phyloP scores from a whole-genome alignment of 1,140 invertebrate species.

The Orussus abietinus region DNA sequence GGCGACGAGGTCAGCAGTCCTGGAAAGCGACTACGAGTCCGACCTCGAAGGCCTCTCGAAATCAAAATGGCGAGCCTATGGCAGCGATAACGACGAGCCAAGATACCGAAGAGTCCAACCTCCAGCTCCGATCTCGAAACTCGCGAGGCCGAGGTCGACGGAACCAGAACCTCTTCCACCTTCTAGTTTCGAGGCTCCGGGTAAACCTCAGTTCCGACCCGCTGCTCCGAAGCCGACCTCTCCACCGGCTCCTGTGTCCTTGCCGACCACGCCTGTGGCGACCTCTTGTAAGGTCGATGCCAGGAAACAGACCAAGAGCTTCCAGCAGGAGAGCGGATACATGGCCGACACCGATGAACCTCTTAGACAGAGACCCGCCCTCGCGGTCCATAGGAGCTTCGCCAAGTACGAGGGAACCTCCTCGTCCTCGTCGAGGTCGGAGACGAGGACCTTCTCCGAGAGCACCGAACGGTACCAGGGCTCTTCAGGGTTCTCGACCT shows the following conservation, averaged over 20 bases:
- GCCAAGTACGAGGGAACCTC: constrained; percentile 39
- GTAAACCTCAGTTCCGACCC: constrained; percentile 31
- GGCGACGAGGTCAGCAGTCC: constrained; percentile 7
- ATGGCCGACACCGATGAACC: constrained; percentile 71
- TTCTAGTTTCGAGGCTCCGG: constrained; percentile 56
- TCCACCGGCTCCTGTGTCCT: constrained; percentile 55
- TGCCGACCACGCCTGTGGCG: too few species aligned
- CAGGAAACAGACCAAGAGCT: constrained; percentile 56
- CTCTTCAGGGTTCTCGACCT: too few species aligned
- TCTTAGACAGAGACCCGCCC: constrained; percentile 29
- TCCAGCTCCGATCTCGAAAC: constrained; percentile 43
- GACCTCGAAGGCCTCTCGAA: constrained; percentile 57
- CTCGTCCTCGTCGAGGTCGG: constrained; percentile 27
- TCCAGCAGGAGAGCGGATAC: constrained; percentile 62
- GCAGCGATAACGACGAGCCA: constrained; percentile 65
- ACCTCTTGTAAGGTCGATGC: constrained; percentile 36
- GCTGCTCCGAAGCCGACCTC: constrained; percentile 52
- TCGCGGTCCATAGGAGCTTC: constrained; percentile 28
- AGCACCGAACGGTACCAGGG: too few species aligned
- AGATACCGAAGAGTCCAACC: constrained; percentile 55
- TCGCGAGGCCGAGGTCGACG: constrained; percentile 52
- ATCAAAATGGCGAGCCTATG: constrained; percentile 61
- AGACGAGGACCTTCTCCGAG: constrained; percentile 40
- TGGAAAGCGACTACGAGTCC: constrained; percentile 71
- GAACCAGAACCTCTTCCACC: constrained; percentile 59